Evolutionary conservation across 1,140 invertebrate species (phyloP).

Genomic region (Choristoneura fumiferana): DNA sequence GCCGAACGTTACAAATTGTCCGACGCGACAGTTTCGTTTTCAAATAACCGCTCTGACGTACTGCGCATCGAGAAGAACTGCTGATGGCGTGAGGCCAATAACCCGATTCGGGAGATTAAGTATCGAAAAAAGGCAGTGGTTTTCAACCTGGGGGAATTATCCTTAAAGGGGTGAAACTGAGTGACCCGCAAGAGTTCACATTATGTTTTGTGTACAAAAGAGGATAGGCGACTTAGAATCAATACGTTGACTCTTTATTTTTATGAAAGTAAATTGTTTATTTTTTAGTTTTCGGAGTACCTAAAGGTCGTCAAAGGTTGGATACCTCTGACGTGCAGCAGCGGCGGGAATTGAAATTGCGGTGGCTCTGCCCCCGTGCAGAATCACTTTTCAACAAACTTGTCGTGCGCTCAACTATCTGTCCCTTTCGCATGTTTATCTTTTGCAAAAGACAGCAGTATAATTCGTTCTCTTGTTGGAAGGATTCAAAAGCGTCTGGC

Average conservation of each 20-base stretch:
- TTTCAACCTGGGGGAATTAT: too few relatives aligned
- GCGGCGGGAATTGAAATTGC: conserved; percentile 6
- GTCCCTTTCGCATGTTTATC: background rate
- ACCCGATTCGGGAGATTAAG: background rate
- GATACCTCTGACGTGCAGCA: too few relatives aligned
- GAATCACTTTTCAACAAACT: conserved; percentile 14
- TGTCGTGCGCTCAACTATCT: background rate
- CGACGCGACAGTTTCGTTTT: conserved; percentile 7
- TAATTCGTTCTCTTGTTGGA: background rate
- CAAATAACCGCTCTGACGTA: conserved; percentile 11
- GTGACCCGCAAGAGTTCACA: too few relatives aligned
- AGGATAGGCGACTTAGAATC: too few relatives aligned
- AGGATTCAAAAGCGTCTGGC: conserved; percentile 14
- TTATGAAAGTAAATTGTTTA: too few relatives aligned
- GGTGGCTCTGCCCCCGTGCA: background rate
- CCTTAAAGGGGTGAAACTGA: too few relatives aligned
- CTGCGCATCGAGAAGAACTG: background rate
- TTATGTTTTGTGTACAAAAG: too few relatives aligned
- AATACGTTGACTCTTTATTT: too few relatives aligned
- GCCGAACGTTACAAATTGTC: background rate
- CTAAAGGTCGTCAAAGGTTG: too few relatives aligned
- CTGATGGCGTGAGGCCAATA: conserved; percentile 6
- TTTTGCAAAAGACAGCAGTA: background rate
- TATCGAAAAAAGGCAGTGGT: background rate
- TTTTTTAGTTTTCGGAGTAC: too few relatives aligned